A percentile compares a stretch with the other conserved stretches of the same genome.
Conservation (phyloP, 2,888 invertebrate species). For the Cryptosula pallasiana region DNA sequence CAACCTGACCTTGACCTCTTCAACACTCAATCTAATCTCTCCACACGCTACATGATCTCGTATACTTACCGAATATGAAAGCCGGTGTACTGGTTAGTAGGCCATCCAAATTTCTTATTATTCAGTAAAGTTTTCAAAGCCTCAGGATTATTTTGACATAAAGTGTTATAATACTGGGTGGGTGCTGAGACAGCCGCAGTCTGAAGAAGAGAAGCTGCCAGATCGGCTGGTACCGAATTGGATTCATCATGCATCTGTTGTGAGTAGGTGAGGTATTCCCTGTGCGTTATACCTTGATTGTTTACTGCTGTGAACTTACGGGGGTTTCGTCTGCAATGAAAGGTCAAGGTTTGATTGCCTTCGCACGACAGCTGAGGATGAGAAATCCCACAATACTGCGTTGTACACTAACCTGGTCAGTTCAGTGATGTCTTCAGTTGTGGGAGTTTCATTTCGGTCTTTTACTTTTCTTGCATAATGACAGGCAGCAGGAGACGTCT, state of each 20-base stretch:
- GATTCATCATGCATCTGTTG: not conserved
- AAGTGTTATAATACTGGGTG: slow-evolving; percentile 20
- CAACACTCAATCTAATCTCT: not conserved
- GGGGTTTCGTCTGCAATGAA: slow-evolving; percentile 4
- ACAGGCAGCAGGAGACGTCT: slow-evolving; percentile 8
- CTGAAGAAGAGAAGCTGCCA: slow-evolving; percentile 3
- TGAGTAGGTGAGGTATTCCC: not conserved
- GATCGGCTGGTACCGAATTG: not conserved
- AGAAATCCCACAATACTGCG: no score
- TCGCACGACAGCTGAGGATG: not conserved
- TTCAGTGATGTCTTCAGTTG: not conserved
- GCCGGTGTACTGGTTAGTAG: slow-evolving; percentile 17
- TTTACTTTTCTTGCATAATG: not conserved
- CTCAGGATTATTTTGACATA: slow-evolving; percentile 20
- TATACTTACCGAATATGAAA: slow-evolving; percentile 16
- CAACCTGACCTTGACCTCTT: not conserved
- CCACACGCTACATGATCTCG: no score
- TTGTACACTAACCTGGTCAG: slow-evolving; percentile 3
- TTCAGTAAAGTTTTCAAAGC: slow-evolving; percentile 17
- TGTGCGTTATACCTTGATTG: not conserved
- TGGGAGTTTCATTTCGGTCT: not conserved
- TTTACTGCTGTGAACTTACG: slow-evolving; percentile 1
- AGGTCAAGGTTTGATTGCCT: not conserved
- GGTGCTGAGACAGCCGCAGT: not conserved
- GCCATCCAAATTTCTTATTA: slow-evolving; percentile 22